Evolutionary conservation across 2,113 vertebrate species (phyloP).

Genomic region (Lates calcarifer): DNA sequence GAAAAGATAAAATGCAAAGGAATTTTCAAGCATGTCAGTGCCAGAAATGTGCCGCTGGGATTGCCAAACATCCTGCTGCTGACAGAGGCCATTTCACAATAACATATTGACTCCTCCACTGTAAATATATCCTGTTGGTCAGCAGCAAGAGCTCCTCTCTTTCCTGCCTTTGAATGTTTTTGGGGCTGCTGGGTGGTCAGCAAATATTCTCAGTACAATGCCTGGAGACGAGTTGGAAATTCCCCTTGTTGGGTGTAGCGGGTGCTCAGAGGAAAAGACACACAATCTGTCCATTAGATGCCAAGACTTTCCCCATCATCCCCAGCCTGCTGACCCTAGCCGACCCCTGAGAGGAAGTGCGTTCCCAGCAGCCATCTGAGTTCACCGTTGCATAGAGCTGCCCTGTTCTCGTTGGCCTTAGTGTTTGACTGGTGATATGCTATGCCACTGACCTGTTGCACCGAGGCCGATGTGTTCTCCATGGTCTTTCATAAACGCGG

Average conservation of each 20-base stretch:
- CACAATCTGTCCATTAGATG: slow-evolving; percentile 78
- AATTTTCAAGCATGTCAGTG: slow-evolving; percentile 56
- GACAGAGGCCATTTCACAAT: slow-evolving; percentile 76
- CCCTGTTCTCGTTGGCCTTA: slow-evolving; percentile 56
- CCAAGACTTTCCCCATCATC: slow-evolving; percentile 75
- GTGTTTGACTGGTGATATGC: slow-evolving; percentile 34
- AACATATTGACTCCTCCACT: slow-evolving; percentile 72
- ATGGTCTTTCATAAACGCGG: slow-evolving; percentile 10
- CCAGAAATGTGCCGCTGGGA: slow-evolving; percentile 62
- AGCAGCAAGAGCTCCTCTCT: slow-evolving; percentile 72
- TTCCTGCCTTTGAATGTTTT: slow-evolving; percentile 80
- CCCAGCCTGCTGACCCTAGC: slow-evolving; percentile 62
- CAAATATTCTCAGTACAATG: slow-evolving; percentile 81
- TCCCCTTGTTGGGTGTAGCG: slow-evolving; percentile 72
- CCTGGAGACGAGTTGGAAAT: slow-evolving; percentile 81
- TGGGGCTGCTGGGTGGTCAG: slow-evolving; percentile 58
- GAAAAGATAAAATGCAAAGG: slow-evolving; percentile 66
- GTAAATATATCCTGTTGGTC: slow-evolving; percentile 84
- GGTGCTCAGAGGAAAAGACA: slow-evolving; percentile 80
- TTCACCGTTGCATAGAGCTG: slow-evolving; percentile 51
- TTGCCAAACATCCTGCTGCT: slow-evolving; percentile 79
- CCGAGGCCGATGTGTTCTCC: slow-evolving; percentile 13
- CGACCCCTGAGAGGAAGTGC: slow-evolving; percentile 71
- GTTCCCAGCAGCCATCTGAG: slow-evolving; percentile 57
- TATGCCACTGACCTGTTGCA: slow-evolving; percentile 52